Evolutionary conservation across 2,888 invertebrate genomes (phyloP), one percentile per base, ranked within the genome.

Genomic region (Deilephila elpenor): DNA sequence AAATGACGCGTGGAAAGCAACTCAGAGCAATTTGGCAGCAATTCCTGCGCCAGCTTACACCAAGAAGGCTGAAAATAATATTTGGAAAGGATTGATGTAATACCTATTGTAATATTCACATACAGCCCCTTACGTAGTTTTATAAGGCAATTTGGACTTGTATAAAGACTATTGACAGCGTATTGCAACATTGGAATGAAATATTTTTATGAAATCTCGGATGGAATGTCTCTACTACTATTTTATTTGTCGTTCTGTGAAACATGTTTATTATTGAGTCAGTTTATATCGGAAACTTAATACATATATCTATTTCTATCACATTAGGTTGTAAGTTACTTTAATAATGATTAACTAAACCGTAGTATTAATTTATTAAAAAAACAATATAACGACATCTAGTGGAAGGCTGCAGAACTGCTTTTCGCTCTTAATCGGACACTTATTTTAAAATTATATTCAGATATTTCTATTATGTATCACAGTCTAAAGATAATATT

Each of bases 1-100:
- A 93, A 93, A 93, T 93, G 93, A 93, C 89, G 90, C 93, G 92
- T 92, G 85, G 86, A 89, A 88, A 86, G 89, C 89, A 89, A 88
- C 88, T 84, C 85, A 76, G 80, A 87, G 92, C 93, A 91, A 94
- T 93, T 94, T 94, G 94, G 93, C 93, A 93, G 86, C 87, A 83
- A 85, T 84, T 88, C 85, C 84, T 80, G 80, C 77, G 77, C 82
- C 82, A 82, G 84, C 86, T 85, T 84, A 84, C 81, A 82, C 85
- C 87, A 88, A 85, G 84, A 87, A 82, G 83, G 83, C 80, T 84
- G 82, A 84, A 87, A 87, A 89, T 88, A 85, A 87, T 87, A 85
- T 87, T 85, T 85, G 60, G 72, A 71, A 73, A 61, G 62, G 71
- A 71, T 71, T 71, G 73, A 73, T 70, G 73, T 73, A 70, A 73